Evolutionary conservation across 2,888 invertebrate species (phyloP).

Genomic region (Theretra japonica): DNA sequence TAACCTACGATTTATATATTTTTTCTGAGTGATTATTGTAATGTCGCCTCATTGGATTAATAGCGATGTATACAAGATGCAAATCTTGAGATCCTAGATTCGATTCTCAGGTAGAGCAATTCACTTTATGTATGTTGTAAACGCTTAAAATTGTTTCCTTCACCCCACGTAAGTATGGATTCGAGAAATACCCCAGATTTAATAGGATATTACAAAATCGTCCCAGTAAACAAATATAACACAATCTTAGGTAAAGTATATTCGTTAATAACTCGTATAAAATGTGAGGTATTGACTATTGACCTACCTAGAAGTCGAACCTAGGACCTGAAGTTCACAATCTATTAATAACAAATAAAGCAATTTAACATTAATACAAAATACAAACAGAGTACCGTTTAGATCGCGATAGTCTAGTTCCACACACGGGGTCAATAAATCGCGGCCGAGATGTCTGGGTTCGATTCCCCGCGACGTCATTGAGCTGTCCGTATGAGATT

Average conservation of each 20-base stretch:
- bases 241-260: too few relatives aligned
- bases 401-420: slow-evolving; percentile 6
- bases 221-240: too few relatives aligned
- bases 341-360: background rate
- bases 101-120: too few relatives aligned
- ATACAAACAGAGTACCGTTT: slow-evolving; percentile 10
- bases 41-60: background rate
- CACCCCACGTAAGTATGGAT: too few relatives aligned
- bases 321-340: background rate
- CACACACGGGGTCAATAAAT: slow-evolving; percentile 44
- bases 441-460: slow-evolving; percentile 45
- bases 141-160: too few relatives aligned
- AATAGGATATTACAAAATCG: too few relatives aligned
- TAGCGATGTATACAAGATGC: too few relatives aligned
- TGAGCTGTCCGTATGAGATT: slow-evolving; percentile 43
- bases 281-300: too few relatives aligned
- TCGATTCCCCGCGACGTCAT: slow-evolving; percentile 54
- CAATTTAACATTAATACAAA: background rate
- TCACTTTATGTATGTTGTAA: too few relatives aligned
- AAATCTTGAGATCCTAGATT: too few relatives aligned
- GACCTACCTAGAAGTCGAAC: background rate
- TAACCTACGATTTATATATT: slow-evolving; percentile 5
- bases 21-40: slow-evolving; percentile 10
- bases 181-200: too few relatives aligned
- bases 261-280: too few relatives aligned